Base-by-base conservation (phyloP, 2,888 invertebrate species). In the Drosophila yooni region DNA sequence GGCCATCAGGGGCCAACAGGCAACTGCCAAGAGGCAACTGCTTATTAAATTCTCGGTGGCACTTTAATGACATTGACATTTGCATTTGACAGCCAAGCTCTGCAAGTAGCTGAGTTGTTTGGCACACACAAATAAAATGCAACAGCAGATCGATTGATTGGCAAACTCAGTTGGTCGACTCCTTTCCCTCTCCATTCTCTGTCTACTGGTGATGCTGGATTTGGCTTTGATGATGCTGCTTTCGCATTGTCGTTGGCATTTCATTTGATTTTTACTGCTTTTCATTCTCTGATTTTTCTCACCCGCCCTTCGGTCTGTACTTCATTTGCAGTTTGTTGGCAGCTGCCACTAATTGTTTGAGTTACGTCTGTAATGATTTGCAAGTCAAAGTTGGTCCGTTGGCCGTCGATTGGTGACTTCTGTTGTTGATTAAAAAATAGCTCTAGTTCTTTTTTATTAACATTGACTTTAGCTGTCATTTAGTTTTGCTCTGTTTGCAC, bases 291-390 rank as follows among this genome's bases (percentile, higher is more conserved):
- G 60, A 51, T 68, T 63, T 63, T 60, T 29, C 43, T 31, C 25
- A 34, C 36, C 25, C 38, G 2, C 43, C 48, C 34, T 18, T 33
- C 50, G 51, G 53, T 60, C 72, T 56, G 65, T 48, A 73, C 70
- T 85, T 81, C 81, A 74, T 85, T 88, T 81, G 65, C 81, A 83
- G 85, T 74, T 75, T 81, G 79, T 56, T 81, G 89, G 70, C 79
- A 87, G 82, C 82, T 84, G 84, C 82, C 88, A 89, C 89, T 86
- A 86, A 88, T 86, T 86, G 89, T 89, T 86, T 86, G 89, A 88
- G 82, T 84, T 87, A 82, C 82, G 86, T 87, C 82, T 87, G 89
- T 86, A 86, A 86, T 86, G 88, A 86, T 86, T 86, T 86, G 85
- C 85, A 88, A 86, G 85, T 88, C 85, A 86, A 86, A 86, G 86